phyloP scores from a whole-genome alignment of 2,888 invertebrate species.

The Stomorhina lunata region DNA sequence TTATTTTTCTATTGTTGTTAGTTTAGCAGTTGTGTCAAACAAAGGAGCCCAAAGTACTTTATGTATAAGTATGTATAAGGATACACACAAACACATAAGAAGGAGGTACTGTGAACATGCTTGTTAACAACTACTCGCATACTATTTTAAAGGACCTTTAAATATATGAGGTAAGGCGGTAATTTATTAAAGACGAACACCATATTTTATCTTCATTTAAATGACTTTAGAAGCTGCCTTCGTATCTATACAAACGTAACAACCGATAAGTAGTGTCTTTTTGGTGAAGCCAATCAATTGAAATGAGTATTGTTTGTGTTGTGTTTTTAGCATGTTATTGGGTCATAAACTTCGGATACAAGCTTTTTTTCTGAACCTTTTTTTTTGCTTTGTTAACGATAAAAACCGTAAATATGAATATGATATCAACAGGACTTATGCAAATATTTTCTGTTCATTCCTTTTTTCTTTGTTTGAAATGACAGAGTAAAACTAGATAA shows the following conservation, averaged over 20 bases:
- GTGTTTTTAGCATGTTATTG: conserved; percentile 50
- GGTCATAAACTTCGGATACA: conserved; percentile 24
- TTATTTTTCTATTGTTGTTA: conserved; percentile 48
- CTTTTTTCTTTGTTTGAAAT: not conserved
- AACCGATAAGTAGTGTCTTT: conserved; percentile 25
- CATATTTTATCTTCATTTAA: too few species aligned
- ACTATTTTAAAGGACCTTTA: too few species aligned
- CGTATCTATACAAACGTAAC: not conserved
- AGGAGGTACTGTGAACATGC: conserved; percentile 21
- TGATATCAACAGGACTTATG: conserved; percentile 54
- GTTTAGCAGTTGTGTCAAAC: conserved; percentile 41
- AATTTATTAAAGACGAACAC: not conserved
- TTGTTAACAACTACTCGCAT: not conserved
- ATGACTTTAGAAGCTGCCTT: not conserved
- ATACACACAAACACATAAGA: not conserved
- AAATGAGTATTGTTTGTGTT: conserved; percentile 33
- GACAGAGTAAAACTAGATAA: too few species aligned
- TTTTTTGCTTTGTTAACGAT: conserved; percentile 7
- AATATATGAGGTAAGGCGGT: too few species aligned
- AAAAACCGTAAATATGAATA: conserved; percentile 27
- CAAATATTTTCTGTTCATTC: not conserved
- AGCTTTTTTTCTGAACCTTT: not conserved
- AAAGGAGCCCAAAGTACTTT: too few species aligned
- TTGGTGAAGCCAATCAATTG: conserved; percentile 49
- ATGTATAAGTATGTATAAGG: conserved; percentile 2